Percentiles rank a stretch among this genome's conserved stretches.
These are phyloP conservation scores for Patella ulyssiponensis DNA, from an alignment of 2,888 invertebrate species.

Conservation along the genomic window DNA sequence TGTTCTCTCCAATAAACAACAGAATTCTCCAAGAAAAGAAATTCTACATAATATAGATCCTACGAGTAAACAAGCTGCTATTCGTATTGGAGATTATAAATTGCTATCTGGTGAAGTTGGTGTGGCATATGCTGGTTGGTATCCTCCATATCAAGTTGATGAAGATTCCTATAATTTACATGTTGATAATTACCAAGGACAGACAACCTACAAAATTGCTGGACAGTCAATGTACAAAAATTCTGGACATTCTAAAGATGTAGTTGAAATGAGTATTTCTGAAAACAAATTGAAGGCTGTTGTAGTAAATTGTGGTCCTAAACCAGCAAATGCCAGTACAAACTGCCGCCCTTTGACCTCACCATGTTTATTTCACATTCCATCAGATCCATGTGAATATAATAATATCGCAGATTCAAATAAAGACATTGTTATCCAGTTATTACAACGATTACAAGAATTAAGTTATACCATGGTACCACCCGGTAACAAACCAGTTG, in stretches of 20 bases:
- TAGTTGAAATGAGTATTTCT: slow-evolving; percentile 20
- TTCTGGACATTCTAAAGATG: background rate
- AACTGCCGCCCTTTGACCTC: slow-evolving; percentile 79
- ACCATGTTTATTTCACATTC: slow-evolving; percentile 87
- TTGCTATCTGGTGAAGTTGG: slow-evolving; percentile 57
- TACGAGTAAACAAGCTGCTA: slow-evolving; percentile 42
- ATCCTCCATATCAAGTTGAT: slow-evolving; percentile 53
- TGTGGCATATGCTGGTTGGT: slow-evolving; percentile 58
- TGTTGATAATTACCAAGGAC: slow-evolving; percentile 24
- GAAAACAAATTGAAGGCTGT: slow-evolving; percentile 64
- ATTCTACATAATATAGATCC: slow-evolving; percentile 73
- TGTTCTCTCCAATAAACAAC: slow-evolving; percentile 77
- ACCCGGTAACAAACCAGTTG: slow-evolving; percentile 81
- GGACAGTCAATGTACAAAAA: background rate
- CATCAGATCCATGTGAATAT: slow-evolving; percentile 88
- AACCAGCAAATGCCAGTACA: slow-evolving; percentile 62
- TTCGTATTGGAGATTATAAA: slow-evolving; percentile 66
- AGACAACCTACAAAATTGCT: background rate
- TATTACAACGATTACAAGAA: slow-evolving; percentile 72
- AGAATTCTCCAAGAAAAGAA: slow-evolving; percentile 77
- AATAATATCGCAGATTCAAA: slow-evolving; percentile 75
- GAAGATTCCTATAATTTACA: slow-evolving; percentile 31
- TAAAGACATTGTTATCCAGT: slow-evolving; percentile 60
- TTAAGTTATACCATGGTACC: slow-evolving; percentile 81
- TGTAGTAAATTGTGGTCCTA: slow-evolving; percentile 59